Base-by-base conservation (phyloP, 1,140 invertebrate genomes). In the Phymastichus coffea region DNA sequence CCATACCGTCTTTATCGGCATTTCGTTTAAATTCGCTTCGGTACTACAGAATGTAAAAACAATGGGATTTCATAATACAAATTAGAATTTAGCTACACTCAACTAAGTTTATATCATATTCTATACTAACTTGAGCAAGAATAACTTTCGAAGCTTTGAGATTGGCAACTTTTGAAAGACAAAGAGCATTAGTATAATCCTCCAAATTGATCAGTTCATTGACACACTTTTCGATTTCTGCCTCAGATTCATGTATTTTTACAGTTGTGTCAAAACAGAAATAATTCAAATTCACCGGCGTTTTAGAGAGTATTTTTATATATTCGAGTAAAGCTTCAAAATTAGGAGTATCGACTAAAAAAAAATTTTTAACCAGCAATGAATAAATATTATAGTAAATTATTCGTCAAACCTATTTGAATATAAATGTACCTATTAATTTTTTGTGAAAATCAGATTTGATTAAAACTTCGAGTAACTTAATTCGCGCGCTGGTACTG, bases 111-210 rank as follows among this genome's bases (percentile, higher is more conserved):
- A 44, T 20, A 37, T 17, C 4, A 25, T 28, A 51, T 9, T 20
- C 17, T 4, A 2, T 33, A 53, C 44, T 37, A 63, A 75, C 74
- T 69, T 77, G 70, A 7, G 72, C 69, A 35, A 78, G 65, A 35
- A 79, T 74, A 23, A 69, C 81, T 69, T 65, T 55, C 48, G 66
- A 69, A 35, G 69, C 62, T 51, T 69, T 64, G 3, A 86, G 64
- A 41, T 72, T 73, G 3, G 79, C 76, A 10, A 82, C 64, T 65
- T 81, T 77, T 0, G 84, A 84, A 41, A 88, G 78, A 66, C 82
- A 77, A 2, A 86, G 69, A 17, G 86, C 86, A 37, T 75, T 78
- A 2, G 76, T 70, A 57, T 85, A 88, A 59, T 82, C 74, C 55
- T 81, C 72, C 12, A 73, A 70, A 0, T 67, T 61, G 1, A 82